Base-by-base conservation (phyloP, 2,888 invertebrate genomes). In the Leptinotarsa peninsularis region DNA sequence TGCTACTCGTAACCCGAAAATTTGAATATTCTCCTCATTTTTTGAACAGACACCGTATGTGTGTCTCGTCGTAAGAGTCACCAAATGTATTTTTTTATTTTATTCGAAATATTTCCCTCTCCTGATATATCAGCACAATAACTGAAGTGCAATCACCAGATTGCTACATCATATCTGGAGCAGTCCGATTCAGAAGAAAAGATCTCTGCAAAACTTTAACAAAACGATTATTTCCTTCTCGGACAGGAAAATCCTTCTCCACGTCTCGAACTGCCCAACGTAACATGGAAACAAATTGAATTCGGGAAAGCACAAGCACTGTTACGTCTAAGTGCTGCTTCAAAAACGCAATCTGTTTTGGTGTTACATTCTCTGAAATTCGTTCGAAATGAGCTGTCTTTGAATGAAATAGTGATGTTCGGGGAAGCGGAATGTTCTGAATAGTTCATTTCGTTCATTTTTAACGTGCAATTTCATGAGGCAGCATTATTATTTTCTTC, bases 261-360 rank as follows among this genome's bases (percentile, higher is more conserved):
- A 74, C 74, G 74, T 74, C 27, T 67, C 15, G 23, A 56, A 71
- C 66, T 67, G 71, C 49, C 74, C 71, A 67, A 23, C 52, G 71
- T 56, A 71, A 71, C 67, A 66, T 74, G 71, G 67, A 74, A 74
- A 74, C 52, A 74, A 74, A 74, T 74, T 74, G 67, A 74, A 71
- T 74, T 71, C 71, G 66, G 71, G 21, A 58, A 58, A 58, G 58
- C 58, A 71, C 66, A 66, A 71, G 71, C 66, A 60, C 67, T 67
- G 74, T 74, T 67, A 74, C 74, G 71, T 74, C 56, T 67, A 49
- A 71, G 74, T 58, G 58, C 58, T 74, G 49, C 54, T 67, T 67
- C 70, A 71, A 58, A 67, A 54, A 74, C 58, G 58, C 60, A 70
- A 66, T 70, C 49, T 56, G 69, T 70, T 66, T 60, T 58, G 58